Conservation (phyloP, 2,113 vertebrate species). For the Engraulis encrasicolus region DNA sequence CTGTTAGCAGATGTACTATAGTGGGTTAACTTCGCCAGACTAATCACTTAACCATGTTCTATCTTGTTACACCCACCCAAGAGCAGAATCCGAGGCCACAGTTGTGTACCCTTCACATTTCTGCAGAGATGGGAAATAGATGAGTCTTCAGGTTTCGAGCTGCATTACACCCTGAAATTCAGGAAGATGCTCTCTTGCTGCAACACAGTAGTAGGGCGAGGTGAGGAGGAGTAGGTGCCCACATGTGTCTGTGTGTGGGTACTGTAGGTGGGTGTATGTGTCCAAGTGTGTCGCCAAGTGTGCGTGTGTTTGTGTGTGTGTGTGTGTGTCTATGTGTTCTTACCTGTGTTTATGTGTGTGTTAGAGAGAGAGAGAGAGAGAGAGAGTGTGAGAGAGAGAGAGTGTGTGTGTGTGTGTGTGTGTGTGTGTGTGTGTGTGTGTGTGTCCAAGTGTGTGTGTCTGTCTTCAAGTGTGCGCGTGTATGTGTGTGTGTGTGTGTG, state of each 20-base stretch:
- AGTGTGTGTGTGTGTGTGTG: not conserved
- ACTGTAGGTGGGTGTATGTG: not conserved
- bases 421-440: constrained; percentile 5
- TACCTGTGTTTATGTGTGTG: not conserved
- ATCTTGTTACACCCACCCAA: too few species aligned
- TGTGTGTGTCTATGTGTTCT: not conserved
- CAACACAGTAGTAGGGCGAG: not conserved
- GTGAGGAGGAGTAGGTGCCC: not conserved
- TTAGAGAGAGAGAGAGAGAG: too few species aligned
- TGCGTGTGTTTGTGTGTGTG: not conserved
- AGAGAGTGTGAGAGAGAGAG: too few species aligned
- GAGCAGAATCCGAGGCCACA: not conserved
- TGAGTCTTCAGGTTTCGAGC: not conserved
- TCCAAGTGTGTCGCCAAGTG: not conserved
- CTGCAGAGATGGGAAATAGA: not conserved
- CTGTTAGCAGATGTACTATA: too few species aligned
- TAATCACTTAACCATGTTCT: too few species aligned
- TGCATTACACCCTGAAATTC: not conserved
- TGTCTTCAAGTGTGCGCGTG: not conserved
- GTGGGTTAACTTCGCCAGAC: too few species aligned
- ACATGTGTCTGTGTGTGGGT: not conserved
- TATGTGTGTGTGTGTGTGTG: constrained; percentile 3
- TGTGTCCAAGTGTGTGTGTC: not conserved
- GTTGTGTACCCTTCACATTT: not conserved
- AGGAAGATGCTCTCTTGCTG: not conserved